Evolutionary conservation across 2,888 invertebrate species (phyloP), one percentile per base, ranked within the genome.

Genomic region (Parelbella ahira): DNA sequence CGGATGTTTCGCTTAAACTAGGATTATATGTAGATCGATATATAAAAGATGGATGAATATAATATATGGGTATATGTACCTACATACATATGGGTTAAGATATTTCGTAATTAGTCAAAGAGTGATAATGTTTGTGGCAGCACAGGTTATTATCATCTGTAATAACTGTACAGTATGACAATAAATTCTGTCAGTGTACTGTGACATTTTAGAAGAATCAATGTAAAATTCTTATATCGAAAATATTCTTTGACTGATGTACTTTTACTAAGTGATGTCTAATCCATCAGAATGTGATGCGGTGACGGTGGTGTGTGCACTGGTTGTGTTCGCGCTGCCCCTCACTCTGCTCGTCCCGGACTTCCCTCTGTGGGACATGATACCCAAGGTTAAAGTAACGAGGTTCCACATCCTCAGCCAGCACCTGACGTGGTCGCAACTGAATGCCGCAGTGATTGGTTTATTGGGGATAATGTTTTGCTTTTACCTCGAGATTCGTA

Each of bases 401-500:
- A 64, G 86, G 3, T 69, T 65, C 43, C 83, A 73, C 44, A 37
- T 80, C 19, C 9, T 79, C 21, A 62, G 64, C 25, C 68, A 68
- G 44, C 51, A 67, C 21, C 47, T 78, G 13, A 64, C 76, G 1
- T 86, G 84, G 83, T 29, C 58, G 0, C 70, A 82, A 44, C 51
- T 81, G n/a, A 81, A 83, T 48, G 58, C 58, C 4, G 53, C 52
- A 1, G 39, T 77, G 2, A 39, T 80, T 3, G 41, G 57, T 0
- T 10, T 76, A 1, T 44, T 82, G 11, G 45, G 55, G 2, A 2
- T 83, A 1, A 66, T 84, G 15, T 82, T 82, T 53, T 73, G 79
- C 44, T 37, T 86, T 0, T 83, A 67, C 34, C 72, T 86, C 6
- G 86, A 87, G 56, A 68, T 83, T 43, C 62, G 75, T 15, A 83